A percentile compares a stretch with the other conserved stretches of the same genome.
phyloP scores from a whole-genome alignment of 2,888 invertebrate genomes.

The Protula sp. region DNA sequence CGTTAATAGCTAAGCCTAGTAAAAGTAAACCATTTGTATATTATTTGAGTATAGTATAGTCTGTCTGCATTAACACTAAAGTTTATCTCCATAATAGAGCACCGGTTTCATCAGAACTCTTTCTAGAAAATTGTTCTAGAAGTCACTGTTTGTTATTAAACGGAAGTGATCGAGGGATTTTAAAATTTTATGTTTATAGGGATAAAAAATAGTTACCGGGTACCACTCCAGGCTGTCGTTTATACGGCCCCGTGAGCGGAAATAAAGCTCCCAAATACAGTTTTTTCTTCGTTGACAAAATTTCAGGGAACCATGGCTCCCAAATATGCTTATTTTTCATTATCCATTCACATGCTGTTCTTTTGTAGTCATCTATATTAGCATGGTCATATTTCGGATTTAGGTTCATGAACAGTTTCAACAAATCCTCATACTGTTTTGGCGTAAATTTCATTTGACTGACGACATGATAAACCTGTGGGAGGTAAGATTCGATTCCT shows the following conservation, averaged over 20 bases:
- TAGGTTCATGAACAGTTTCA: constrained; percentile 31
- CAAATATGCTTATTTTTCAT: constrained; percentile 55
- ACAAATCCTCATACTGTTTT: constrained; percentile 58
- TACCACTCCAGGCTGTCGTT: constrained; percentile 62
- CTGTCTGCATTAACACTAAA: too few species aligned
- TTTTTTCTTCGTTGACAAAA: constrained; percentile 47
- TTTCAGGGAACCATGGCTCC: constrained; percentile 53
- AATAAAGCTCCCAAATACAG: constrained; percentile 68
- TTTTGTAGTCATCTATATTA: constrained; percentile 29
- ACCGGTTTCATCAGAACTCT: too few species aligned
- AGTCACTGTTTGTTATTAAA: too few species aligned
- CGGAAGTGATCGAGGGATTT: too few species aligned
- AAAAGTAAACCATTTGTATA: too few species aligned
- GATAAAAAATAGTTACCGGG: too few species aligned
- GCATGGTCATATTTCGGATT: constrained; percentile 6
- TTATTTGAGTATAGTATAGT: too few species aligned
- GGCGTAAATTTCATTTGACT: constrained; percentile 55
- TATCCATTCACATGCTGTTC: constrained; percentile 69
- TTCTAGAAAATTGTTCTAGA: too few species aligned
- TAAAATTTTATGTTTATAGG: too few species aligned
- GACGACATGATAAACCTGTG: constrained; percentile 49
- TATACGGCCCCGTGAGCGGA: constrained; percentile 62
- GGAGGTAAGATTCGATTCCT: constrained; percentile 57
- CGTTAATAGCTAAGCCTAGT: too few species aligned
- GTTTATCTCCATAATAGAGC: too few species aligned